Base-by-base conservation (phyloP, 2,113 vertebrate genomes). In the Paralichthys olivaceus region DNA sequence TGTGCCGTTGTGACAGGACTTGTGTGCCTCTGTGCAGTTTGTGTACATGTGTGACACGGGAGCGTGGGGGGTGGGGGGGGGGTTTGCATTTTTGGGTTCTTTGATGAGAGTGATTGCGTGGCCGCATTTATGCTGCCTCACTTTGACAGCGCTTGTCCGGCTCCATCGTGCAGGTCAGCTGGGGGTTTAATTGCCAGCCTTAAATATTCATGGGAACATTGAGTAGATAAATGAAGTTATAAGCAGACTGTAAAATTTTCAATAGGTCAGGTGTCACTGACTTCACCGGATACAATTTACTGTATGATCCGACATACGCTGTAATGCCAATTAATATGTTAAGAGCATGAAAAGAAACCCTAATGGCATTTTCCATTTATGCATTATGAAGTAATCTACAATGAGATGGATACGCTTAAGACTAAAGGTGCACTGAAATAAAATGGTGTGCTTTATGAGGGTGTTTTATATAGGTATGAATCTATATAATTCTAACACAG, bases 161-260 rank as follows among this genome's bases (percentile, higher is more conserved):
- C 89, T 87, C 72, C 75, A 81, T 85, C 80, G 79, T 23, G 62
- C 69, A 74, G 94, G 93, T 94, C 93, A 93, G 91, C 86, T 70
- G 82, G 71, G 28, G 91, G 92, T 94, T 95, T 94, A 94, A 94
- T 94, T 94, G 93, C 87, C 80, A 75, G 74, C 87, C 89, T 95
- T 93, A 94, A 94, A 94, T 94, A 95, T 95, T 94, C 93, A 95
- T 94, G 87, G 89, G 77, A 75, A 84, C 90, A 90, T 90, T 91
- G 91, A 89, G 87, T 89, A 92, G 93, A 94, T 93, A 93, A 93
- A 94, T 95, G 93, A 93, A 94, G 90, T 89, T 93, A 92, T 93
- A 91, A 93, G 93, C 87, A 92, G 91, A 91, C 90, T 92, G 91
- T 93, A 91, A 94, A 91, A 94, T 92, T 90, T 92, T 88, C 90